Evolutionary conservation across 2,888 invertebrate genomes (phyloP).

Genomic region (Pardosa pseudoannulata): DNA sequence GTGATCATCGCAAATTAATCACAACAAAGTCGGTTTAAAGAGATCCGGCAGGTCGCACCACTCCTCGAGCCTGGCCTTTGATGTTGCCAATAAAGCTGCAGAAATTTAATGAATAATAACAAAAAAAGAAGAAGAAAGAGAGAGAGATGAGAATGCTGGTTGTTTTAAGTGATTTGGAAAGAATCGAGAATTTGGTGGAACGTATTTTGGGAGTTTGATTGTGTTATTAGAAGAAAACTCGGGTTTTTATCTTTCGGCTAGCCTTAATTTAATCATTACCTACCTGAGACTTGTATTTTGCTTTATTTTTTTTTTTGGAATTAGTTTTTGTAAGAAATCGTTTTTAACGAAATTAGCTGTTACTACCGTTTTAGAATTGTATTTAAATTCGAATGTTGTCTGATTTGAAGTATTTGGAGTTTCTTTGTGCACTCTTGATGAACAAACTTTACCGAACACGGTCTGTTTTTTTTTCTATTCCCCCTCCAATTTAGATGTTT

Average conservation of each 20-base stretch:
- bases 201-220: constrained; percentile 40
- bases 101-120: constrained; percentile 67
- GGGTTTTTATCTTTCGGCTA: constrained; percentile 42
- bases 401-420: background rate
- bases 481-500: background rate
- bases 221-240: constrained; percentile 63
- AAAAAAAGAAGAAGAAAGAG: constrained; percentile 22
- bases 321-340: background rate
- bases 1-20: constrained; percentile 72
- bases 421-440: constrained; percentile 1
- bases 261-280: constrained; percentile 7
- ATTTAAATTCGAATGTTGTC: constrained; percentile 19
- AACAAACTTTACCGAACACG: background rate
- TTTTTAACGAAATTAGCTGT: constrained; percentile 8
- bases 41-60: constrained; percentile 58
- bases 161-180: constrained; percentile 61
- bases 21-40: constrained; percentile 68
- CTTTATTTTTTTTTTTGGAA: too few relatives aligned
- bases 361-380: constrained; percentile 9
- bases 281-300: background rate
- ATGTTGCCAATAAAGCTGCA: constrained; percentile 69
- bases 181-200: constrained; percentile 27
- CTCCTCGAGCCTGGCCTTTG: constrained; percentile 58
- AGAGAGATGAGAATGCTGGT: constrained; percentile 9
- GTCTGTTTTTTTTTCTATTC: background rate